These are phyloP conservation scores for Zoanthus solanderi DNA, from an alignment of 92 coral and sea anemone genomes.

Conservation along the genomic window DNA sequence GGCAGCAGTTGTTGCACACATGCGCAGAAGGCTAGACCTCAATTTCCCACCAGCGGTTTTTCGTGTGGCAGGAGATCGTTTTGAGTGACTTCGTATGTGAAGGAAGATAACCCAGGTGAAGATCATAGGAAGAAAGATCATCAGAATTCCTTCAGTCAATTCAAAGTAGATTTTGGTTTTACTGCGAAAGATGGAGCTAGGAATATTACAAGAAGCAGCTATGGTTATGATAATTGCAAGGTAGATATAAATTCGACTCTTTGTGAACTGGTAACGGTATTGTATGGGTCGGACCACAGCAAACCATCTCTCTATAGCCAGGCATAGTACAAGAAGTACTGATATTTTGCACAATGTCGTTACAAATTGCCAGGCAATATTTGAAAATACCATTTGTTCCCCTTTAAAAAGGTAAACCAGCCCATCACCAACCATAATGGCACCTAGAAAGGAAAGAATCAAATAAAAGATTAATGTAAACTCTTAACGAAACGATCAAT, in stretches of 20 bases:
- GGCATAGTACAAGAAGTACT: neutral
- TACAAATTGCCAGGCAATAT: neutral
- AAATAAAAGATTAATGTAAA: no score
- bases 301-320: conserved; percentile 16
- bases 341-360: conserved; percentile 3
- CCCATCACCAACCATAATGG: neutral
- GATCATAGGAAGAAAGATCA: neutral
- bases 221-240: neutral
- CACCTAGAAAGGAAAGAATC: neutral
- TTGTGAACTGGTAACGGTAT: conserved; percentile 13
- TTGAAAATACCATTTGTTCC: neutral
- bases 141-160: neutral
- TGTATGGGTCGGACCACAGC: conserved; percentile 20
- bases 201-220: neutral
- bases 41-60: conserved; percentile 3
- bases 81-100: conserved; percentile 17
- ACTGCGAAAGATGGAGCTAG: neutral
- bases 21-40: conserved; percentile 22
- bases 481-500: no score
- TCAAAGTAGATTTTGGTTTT: neutral
- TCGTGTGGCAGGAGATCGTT: neutral
- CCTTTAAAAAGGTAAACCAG: neutral
- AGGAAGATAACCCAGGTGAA: conserved; percentile 6
- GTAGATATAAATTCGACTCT: neutral
- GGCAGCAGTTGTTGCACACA: conserved; percentile 11